phyloP scores from a whole-genome alignment of 2,888 invertebrate genomes.

The Lepetodrilus schrolli region DNA sequence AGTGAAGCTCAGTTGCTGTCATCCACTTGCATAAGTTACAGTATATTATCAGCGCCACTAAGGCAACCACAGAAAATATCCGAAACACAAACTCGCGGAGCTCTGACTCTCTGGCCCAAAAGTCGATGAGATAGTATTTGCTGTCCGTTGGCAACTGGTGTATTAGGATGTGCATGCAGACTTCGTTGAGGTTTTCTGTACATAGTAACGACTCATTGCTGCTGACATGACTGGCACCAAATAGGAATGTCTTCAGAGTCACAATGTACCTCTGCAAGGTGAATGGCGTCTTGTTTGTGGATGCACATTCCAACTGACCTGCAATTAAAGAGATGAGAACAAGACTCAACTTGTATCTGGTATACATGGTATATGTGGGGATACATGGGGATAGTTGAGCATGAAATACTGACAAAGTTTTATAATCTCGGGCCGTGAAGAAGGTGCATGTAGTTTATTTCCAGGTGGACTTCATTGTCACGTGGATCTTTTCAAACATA shows the following conservation, averaged over 20 bases:
- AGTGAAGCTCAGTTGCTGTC: constrained; percentile 1
- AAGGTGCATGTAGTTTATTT: too few species aligned
- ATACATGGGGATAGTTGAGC: too few species aligned
- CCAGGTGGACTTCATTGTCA: too few species aligned
- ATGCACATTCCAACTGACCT: neutral
- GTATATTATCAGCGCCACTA: neutral
- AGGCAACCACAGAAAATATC: neutral
- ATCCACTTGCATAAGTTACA: constrained; percentile 26
- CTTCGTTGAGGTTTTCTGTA: neutral
- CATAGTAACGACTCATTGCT: neutral
- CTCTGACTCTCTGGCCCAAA: neutral
- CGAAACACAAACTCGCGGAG: constrained; percentile 19
- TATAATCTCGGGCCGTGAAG: too few species aligned
- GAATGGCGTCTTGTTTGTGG: too few species aligned
- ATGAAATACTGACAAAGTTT: too few species aligned
- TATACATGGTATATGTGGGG: too few species aligned
- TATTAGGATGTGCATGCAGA: constrained; percentile 9
- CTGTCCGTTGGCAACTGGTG: constrained; percentile 1
- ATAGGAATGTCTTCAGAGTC: neutral
- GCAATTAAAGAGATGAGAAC: too few species aligned
- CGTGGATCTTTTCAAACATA: too few species aligned
- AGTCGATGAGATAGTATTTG: neutral
- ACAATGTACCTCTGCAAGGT: neutral
- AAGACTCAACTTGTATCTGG: too few species aligned
- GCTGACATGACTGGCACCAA: neutral